Conservation (phyloP, 2,888 invertebrate genomes). For the Cephus runcator region DNA sequence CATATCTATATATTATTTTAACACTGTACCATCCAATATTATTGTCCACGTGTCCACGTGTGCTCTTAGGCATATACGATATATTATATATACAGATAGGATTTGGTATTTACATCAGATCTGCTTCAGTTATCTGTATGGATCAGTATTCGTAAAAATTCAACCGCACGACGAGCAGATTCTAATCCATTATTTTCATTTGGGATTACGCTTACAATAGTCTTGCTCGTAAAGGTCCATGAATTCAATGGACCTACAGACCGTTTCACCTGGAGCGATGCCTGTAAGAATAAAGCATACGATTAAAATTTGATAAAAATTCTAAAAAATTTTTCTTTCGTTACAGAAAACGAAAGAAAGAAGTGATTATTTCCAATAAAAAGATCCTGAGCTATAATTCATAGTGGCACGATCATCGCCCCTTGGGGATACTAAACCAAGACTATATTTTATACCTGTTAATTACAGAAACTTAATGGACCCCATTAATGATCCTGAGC, state of each 20-base stretch:
- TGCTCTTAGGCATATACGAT: conserved; percentile 7
- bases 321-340: not conserved
- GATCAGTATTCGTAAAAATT: conserved; percentile 37
- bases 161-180: conserved; percentile 32
- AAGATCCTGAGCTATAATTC: not conserved
- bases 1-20: not conserved
- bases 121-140: conserved; percentile 29
- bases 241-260: not conserved
- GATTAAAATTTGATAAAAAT: not conserved
- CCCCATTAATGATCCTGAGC: not conserved
- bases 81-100: not conserved
- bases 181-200: conserved; percentile 38
- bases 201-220: conserved; percentile 38
- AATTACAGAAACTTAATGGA: conserved; percentile 34
- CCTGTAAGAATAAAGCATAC: not conserved
- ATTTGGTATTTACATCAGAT: conserved; percentile 38
- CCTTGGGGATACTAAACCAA: not conserved
- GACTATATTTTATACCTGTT: conserved; percentile 15
- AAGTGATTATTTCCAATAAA: not conserved
- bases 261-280: not conserved
- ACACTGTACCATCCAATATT: not conserved
- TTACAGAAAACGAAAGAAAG: not conserved
- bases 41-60: conserved; percentile 22
- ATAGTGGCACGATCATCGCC: not conserved
- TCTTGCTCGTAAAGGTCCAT: conserved; percentile 4